phyloP scores from a whole-genome alignment of 1,140 invertebrate species.

The Drosophila virilis region DNA sequence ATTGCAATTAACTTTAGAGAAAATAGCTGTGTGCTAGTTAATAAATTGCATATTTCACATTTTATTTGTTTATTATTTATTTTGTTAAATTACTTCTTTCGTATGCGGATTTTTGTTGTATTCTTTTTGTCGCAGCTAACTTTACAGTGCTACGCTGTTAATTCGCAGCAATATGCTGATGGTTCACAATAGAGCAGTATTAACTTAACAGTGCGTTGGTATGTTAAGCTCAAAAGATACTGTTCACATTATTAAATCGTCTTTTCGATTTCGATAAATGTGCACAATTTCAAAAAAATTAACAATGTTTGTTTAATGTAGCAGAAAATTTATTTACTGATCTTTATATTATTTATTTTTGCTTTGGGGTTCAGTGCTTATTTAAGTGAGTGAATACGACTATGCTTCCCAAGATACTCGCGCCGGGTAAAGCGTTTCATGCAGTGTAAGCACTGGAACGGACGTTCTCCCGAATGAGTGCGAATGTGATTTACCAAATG shows the following conservation, averaged over 20 bases:
- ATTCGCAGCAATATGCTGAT: background rate
- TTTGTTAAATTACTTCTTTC: constrained; percentile 1
- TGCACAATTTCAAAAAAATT: constrained; percentile 3
- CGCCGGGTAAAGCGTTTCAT: constrained; percentile 99
- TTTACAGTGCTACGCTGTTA: constrained; percentile 16
- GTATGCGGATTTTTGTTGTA: constrained; percentile 4
- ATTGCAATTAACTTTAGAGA: constrained; percentile 2
- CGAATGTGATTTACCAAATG: constrained; percentile 99
- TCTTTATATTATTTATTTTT: background rate
- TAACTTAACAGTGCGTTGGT: background rate
- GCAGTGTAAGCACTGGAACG: constrained; percentile 98
- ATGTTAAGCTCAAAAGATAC: constrained; percentile 5
- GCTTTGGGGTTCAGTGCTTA: constrained; percentile 28
- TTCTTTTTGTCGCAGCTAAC: constrained; percentile 17
- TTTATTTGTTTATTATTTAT: constrained; percentile 16
- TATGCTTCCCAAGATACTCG: constrained; percentile 97
- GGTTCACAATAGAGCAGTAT: background rate
- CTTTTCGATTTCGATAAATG: constrained; percentile 1
- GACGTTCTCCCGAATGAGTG: constrained; percentile 98
- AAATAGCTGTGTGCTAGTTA: constrained; percentile 8
- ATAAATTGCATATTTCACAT: constrained; percentile 22
- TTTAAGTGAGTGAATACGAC: constrained; percentile 97
- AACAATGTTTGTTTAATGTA: background rate
- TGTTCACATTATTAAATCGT: background rate
- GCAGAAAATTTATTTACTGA: background rate